phyloP scores from a whole-genome alignment of 2,888 invertebrate species.

The Rhingia rostrata region DNA sequence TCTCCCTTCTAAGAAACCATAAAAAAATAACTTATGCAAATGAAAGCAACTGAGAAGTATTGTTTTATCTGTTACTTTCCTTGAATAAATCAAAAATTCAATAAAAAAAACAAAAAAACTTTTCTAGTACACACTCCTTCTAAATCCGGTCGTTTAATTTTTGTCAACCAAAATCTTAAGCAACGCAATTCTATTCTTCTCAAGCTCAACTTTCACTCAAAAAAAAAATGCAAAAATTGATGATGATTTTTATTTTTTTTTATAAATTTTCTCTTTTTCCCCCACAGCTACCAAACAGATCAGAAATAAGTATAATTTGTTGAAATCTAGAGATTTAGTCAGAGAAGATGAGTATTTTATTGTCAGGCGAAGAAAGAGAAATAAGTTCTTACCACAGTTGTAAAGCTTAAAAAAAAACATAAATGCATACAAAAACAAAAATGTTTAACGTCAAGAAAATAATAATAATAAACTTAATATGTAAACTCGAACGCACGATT shows the following conservation, averaged over 20 bases:
- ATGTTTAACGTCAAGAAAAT: conserved; percentile 51
- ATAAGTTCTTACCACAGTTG: conserved; percentile 67
- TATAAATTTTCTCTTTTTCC: conserved; percentile 72
- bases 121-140: conserved; percentile 20
- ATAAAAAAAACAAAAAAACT: conserved; percentile 34
- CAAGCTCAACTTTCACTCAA: conserved; percentile 61
- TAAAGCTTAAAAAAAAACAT: conserved; percentile 36
- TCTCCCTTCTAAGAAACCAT: conserved; percentile 27
- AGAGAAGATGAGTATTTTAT: conserved; percentile 73
- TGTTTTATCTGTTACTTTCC: conserved; percentile 49
- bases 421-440: conserved; percentile 14
- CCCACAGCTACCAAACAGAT: conserved; percentile 75
- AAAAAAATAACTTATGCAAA: conserved; percentile 33
- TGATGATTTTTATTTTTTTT: conserved; percentile 72
- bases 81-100: conserved; percentile 14
- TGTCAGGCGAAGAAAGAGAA: conserved; percentile 74
- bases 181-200: conserved; percentile 46
- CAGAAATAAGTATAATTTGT: conserved; percentile 73
- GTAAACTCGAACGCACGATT: conserved; percentile 44
- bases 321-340: conserved; percentile 73
- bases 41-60: conserved; percentile 28
- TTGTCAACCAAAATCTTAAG: conserved; percentile 5
- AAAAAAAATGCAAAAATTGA: conserved; percentile 49
- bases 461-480: conserved; percentile 29
- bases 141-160: conserved; percentile 5